Conservation (phyloP, 2,888 invertebrate species). For the Leptarthrus brevirostris region DNA sequence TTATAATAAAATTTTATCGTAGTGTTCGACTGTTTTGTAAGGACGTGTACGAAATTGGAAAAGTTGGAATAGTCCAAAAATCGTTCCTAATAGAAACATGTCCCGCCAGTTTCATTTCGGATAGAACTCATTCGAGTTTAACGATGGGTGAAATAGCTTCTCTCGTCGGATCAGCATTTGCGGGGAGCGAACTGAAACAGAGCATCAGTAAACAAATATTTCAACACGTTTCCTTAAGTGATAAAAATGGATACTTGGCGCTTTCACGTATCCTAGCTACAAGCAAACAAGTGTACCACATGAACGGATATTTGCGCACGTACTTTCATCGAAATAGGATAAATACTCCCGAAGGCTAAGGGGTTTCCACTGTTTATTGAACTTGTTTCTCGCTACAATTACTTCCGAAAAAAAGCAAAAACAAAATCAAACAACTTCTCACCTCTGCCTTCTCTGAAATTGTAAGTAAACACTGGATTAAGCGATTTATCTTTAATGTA, state of each 20-base stretch:
- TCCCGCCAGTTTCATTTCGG: conserved; percentile 5
- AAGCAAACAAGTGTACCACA: conserved; percentile 13
- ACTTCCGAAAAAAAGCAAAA: conserved; percentile 1
- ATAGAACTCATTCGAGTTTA: background rate
- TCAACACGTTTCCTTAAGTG: conserved; percentile 45
- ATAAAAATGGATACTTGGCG: conserved; percentile 27
- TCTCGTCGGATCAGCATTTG: background rate
- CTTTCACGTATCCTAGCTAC: conserved; percentile 17
- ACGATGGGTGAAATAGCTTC: conserved; percentile 38
- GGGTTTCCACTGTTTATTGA: conserved; percentile 31
- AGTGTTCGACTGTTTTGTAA: conserved; percentile 4
- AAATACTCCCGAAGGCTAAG: conserved; percentile 27
- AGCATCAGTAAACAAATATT: conserved; percentile 42
- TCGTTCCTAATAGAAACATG: conserved; percentile 39
- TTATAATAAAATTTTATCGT: conserved; percentile 27
- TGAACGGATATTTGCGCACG: conserved; percentile 5
- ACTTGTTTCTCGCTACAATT: conserved; percentile 30
- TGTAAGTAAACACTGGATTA: conserved; percentile 27
- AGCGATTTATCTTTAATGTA: conserved; percentile 20
- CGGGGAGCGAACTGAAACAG: conserved; percentile 9
- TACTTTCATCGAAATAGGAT: conserved; percentile 14
- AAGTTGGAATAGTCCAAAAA: conserved; percentile 25
- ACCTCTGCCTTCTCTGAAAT: background rate
- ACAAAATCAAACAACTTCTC: background rate
- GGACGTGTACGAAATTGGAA: conserved; percentile 28